phyloP scores from a whole-genome alignment of 2,888 invertebrate species.

The Phrixothrix hirtus region DNA sequence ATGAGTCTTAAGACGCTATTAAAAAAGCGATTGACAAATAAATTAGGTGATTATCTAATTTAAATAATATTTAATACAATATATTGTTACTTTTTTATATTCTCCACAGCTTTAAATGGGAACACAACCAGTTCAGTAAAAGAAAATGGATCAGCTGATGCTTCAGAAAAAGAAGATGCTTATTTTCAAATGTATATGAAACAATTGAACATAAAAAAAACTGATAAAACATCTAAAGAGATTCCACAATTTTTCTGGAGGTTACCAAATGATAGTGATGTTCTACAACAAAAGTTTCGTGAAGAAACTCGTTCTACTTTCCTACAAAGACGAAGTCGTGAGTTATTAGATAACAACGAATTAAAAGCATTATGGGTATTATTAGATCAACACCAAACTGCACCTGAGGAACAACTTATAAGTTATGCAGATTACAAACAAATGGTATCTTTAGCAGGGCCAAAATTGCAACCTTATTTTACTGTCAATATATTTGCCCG shows the following conservation, averaged over 20 bases:
- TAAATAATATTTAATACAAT: background rate
- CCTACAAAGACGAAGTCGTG: conserved; percentile 80
- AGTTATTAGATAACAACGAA: conserved; percentile 85
- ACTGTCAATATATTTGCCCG: conserved; percentile 87
- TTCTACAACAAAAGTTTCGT: conserved; percentile 76
- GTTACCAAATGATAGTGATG: conserved; percentile 76
- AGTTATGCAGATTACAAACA: conserved; percentile 84
- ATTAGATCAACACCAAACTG: conserved; percentile 79
- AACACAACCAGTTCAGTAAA: too few species aligned
- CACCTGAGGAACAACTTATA: conserved; percentile 80
- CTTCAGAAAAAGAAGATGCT: conserved; percentile 49
- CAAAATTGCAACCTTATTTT: conserved; percentile 67
- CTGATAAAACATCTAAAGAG: conserved; percentile 57
- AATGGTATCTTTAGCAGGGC: conserved; percentile 73
- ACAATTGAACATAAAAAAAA: conserved; percentile 36
- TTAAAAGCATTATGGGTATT: conserved; percentile 80
- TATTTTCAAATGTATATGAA: conserved; percentile 42
- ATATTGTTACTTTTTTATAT: too few species aligned
- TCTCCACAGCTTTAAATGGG: too few species aligned
- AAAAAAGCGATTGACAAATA: background rate
- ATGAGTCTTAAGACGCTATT: background rate
- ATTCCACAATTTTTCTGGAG: conserved; percentile 79
- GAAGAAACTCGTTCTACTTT: conserved; percentile 89
- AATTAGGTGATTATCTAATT: background rate
- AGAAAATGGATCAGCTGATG: conserved; percentile 9